These are phyloP conservation scores for Phyllopteryx taeniolatus DNA, from an alignment of 2,113 vertebrate species.

Conservation along the genomic window DNA sequence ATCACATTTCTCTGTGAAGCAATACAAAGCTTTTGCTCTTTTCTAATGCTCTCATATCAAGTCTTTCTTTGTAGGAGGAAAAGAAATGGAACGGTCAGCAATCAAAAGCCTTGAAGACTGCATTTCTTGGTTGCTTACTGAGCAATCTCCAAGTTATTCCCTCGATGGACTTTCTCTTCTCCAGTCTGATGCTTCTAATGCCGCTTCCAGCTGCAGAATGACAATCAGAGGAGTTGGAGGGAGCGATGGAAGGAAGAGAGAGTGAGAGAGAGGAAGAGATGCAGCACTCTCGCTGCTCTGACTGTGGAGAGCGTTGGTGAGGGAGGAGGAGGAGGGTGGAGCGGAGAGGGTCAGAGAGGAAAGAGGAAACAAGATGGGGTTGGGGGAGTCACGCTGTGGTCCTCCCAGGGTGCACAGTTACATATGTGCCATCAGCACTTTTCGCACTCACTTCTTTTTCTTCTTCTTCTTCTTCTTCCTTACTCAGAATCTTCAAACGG, in stretches of 20 bases:
- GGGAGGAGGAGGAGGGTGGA: conserved; percentile 31
- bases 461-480: conserved; percentile 8
- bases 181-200: conserved; percentile 26
- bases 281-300: conserved; percentile 26
- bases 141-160: conserved; percentile 13
- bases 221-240: conserved; percentile 36
- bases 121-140: conserved; percentile 25
- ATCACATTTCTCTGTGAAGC: conserved; percentile 30
- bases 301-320: neutral
- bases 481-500: conserved; percentile 9
- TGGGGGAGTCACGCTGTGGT: conserved; percentile 23
- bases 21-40: conserved; percentile 16
- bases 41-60: conserved; percentile 1
- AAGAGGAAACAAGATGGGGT: neutral
- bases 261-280: conserved; percentile 36
- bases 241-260: conserved; percentile 40
- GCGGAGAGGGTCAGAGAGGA: conserved; percentile 40
- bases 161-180: conserved; percentile 15
- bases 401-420: conserved; percentile 31
- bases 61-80: conserved; percentile 19
- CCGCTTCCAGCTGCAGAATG: conserved; percentile 39
- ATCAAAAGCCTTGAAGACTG: conserved; percentile 40
- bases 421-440: conserved; percentile 52
- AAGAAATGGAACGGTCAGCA: conserved; percentile 25
- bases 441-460: conserved; percentile 27